These are phyloP conservation scores for Sternotherus odoratus DNA, from an alignment of 2,797 vertebrate genomes.

Conservation along the genomic window DNA sequence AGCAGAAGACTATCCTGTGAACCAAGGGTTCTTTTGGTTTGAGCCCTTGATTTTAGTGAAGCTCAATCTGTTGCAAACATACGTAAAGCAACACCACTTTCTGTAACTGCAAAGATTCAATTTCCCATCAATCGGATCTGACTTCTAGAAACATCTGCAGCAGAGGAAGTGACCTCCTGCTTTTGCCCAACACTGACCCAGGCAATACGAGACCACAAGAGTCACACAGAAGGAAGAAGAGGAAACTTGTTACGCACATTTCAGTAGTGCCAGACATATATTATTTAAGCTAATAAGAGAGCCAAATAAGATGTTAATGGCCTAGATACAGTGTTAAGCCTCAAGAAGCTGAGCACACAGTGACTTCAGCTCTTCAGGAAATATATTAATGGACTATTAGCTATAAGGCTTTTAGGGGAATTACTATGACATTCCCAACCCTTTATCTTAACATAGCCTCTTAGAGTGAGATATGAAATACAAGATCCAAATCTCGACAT, in stretches of 20 bases:
- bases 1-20: neutral
- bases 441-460: neutral
- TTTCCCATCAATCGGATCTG: constrained; percentile 16
- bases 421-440: neutral
- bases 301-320: too few relatives aligned
- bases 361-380: neutral
- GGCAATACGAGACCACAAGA: neutral
- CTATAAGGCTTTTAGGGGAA: neutral
- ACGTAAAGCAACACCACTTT: neutral
- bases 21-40: neutral
- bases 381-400: neutral
- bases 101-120: neutral
- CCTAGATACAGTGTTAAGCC: neutral
- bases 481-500: neutral
- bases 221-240: neutral
- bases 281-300: neutral
- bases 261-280: neutral
- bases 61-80: neutral
- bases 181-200: constrained; percentile 3
- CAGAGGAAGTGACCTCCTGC: neutral
- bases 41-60: neutral
- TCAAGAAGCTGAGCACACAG: neutral
- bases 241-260: neutral
- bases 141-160: neutral
- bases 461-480: neutral